phyloP scores from a whole-genome alignment of 2,888 invertebrate species.

The Myopa tessellatipennis region DNA sequence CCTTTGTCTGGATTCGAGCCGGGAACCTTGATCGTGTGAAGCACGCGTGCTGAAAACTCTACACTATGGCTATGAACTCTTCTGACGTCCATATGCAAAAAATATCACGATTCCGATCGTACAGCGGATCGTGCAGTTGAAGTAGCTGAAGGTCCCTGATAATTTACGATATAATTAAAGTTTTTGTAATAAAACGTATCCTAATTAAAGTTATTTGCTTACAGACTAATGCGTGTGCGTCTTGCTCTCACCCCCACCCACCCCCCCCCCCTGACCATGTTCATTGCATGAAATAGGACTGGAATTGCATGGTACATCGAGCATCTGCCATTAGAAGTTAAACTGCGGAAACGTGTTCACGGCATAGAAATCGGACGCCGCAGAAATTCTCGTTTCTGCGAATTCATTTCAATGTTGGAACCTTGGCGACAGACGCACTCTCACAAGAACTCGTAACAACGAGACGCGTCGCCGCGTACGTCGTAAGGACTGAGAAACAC shows the following conservation, averaged over 20 bases:
- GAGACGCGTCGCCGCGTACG: slow-evolving; percentile 18
- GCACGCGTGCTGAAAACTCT: slow-evolving; percentile 49
- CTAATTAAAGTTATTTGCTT: too few relatives aligned
- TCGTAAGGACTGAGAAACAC: slow-evolving; percentile 1
- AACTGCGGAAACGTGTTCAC: slow-evolving; percentile 33
- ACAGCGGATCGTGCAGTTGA: too few relatives aligned
- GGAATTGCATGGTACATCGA: slow-evolving; percentile 7
- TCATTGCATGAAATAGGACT: slow-evolving; percentile 17
- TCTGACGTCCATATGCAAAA: neutral
- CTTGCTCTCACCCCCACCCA: neutral
- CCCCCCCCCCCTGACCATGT: neutral
- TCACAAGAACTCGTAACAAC: neutral
- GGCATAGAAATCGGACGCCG: neutral
- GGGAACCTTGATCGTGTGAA: slow-evolving; percentile 47
- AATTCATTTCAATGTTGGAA: slow-evolving; percentile 12
- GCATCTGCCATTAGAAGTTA: slow-evolving; percentile 29
- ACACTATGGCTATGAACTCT: slow-evolving; percentile 48
- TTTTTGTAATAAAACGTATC: too few relatives aligned
- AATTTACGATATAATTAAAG: too few relatives aligned
- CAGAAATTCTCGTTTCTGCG: slow-evolving; percentile 1
- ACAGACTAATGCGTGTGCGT: too few relatives aligned
- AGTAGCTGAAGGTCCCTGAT: too few relatives aligned
- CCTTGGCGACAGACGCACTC: neutral
- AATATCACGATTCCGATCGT: too few relatives aligned
- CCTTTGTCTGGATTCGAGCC: slow-evolving; percentile 46